Evolutionary conservation across 2,888 invertebrate species (phyloP).

Genomic region (Lomographa bimaculata): DNA sequence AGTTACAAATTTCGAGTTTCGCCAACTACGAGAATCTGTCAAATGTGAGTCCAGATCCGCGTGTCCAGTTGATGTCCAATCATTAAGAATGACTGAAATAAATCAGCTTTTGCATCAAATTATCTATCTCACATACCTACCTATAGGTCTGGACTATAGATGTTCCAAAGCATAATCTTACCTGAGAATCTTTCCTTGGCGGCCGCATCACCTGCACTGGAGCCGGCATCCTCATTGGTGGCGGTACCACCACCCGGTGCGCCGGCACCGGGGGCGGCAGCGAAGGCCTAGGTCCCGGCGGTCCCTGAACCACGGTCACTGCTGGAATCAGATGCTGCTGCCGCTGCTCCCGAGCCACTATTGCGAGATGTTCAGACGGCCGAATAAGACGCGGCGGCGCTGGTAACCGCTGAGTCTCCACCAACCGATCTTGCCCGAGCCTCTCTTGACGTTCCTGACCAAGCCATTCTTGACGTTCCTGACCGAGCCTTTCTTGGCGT

Average conservation of each 20-base stretch:
- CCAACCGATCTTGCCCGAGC: too few relatives aligned
- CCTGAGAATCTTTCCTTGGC: conserved; percentile 72
- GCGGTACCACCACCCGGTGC: conserved; percentile 65
- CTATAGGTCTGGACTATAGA: too few relatives aligned
- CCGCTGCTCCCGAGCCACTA: conserved; percentile 57
- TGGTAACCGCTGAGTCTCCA: conserved; percentile 23
- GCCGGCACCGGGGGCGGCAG: conserved; percentile 51
- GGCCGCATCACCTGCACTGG: conserved; percentile 58
- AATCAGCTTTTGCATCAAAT: too few relatives aligned
- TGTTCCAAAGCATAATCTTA: too few relatives aligned
- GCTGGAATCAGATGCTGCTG: conserved; percentile 58
- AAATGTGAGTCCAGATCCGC: too few relatives aligned
- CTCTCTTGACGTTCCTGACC: conserved; percentile 1
- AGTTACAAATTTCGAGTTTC: too few relatives aligned
- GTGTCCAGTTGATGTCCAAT: too few relatives aligned
- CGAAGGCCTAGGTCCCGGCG: conserved; percentile 55
- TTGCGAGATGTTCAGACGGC: conserved; percentile 72
- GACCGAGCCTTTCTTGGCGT: not conserved
- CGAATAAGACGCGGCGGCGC: conserved; percentile 69
- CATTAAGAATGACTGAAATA: too few relatives aligned
- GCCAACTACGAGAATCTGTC: too few relatives aligned
- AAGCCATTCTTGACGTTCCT: conserved; percentile 3
- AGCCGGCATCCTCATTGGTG: conserved; percentile 68
- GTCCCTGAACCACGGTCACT: conserved; percentile 59
- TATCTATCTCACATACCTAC: too few relatives aligned